Conservation (phyloP, 2,888 invertebrate genomes). For the Congeria kusceri region DNA sequence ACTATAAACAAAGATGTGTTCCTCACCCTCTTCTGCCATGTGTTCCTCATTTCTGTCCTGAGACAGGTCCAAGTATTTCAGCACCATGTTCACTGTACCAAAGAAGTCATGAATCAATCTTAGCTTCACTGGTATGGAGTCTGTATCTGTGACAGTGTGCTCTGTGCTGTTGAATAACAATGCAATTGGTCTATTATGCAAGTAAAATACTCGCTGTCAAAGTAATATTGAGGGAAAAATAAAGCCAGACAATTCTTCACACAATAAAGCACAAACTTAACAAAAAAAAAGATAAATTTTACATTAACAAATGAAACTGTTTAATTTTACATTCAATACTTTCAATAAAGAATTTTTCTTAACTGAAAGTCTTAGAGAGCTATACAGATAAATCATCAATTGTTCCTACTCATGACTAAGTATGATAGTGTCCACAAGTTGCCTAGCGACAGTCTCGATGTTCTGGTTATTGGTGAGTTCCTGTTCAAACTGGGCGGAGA, state of each 20-base stretch:
- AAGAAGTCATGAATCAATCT: slow-evolving; percentile 67
- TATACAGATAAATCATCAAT: too few species aligned
- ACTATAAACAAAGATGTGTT: too few species aligned
- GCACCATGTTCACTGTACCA: slow-evolving; percentile 85
- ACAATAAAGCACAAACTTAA: too few species aligned
- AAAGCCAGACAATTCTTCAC: too few species aligned
- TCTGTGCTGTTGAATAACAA: slow-evolving; percentile 35
- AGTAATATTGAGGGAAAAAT: too few species aligned
- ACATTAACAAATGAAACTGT: too few species aligned
- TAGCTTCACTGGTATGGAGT: slow-evolving; percentile 35
- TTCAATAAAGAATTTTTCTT: too few species aligned
- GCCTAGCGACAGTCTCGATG: slow-evolving; percentile 86
- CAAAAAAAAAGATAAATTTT: too few species aligned
- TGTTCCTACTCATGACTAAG: slow-evolving; percentile 62
- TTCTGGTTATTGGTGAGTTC: slow-evolving; percentile 53
- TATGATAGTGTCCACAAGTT: slow-evolving; percentile 80
- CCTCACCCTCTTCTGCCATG: slow-evolving; percentile 7
- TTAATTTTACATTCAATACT: too few species aligned
- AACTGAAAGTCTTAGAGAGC: too few species aligned
- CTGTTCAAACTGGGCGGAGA: slow-evolving; percentile 87
- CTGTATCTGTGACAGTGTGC: slow-evolving; percentile 29
- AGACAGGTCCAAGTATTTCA: slow-evolving; percentile 88
- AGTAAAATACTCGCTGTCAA: too few species aligned
- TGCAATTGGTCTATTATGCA: too few species aligned
- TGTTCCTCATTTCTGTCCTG: slow-evolving; percentile 74